Base-by-base conservation (phyloP, 92 coral and sea anemone species). In the Diadumene lineata region DNA sequence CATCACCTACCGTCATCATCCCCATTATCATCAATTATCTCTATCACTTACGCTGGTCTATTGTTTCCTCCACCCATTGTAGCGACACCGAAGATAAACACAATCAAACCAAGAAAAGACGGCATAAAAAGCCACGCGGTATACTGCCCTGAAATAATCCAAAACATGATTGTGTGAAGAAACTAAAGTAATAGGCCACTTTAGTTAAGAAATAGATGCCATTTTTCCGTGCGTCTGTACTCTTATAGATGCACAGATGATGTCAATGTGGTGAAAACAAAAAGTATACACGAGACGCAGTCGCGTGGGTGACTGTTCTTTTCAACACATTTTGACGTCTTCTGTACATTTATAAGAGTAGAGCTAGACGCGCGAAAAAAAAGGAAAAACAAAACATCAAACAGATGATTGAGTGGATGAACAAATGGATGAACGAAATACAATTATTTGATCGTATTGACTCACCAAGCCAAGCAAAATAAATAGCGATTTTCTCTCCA, bases 91-190 rank as follows among this genome's bases (percentile, higher is more conserved):
- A 81, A 91, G 1, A 91, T 74, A 61, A 91, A 91, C 13, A 91
- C 97, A 11, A 78, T 7, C 6, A 91, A 64, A 1, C 97, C 97
- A 33, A 91, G 61, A 22, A 91, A 67, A 23, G 97, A 91, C 0
- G 97, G 97, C 90, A 82, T 81, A 44, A 84, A 84, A 16, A 91
- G 74, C 97, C 97, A 91, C 11, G 97, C 97, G 0, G 97, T 91
- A 86, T 91, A 91, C 78, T 91, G 97, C 19, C 97, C 97, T 91
- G 74, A 22, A 61, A 25, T 15, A 29, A 70, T 24, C 31, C 21
- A 17, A 32, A 70, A 21, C 26, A 30, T 1, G 51, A 32, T 11
- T 46, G 31, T 29, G 15, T 30, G 9, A 51, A n/a, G n/a, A n/a
- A n/a, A n/a, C n/a, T n/a, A n/a, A n/a, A n/a, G n/a, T n/a, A n/a